Evolutionary conservation across 2,888 invertebrate species (phyloP).

Genomic region (Lysandra bellargus): DNA sequence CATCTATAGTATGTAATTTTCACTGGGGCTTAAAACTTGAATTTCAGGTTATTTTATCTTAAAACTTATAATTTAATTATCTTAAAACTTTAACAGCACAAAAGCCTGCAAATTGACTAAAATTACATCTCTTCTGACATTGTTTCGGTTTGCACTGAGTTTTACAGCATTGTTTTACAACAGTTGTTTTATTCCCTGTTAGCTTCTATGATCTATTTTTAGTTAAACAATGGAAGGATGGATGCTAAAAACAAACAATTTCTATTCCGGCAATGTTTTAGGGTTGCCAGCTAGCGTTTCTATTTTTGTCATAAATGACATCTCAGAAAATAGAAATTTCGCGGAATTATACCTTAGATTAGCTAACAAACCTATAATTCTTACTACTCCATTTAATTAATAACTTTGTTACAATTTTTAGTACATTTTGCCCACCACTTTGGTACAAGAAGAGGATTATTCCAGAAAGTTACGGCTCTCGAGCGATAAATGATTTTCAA

Average conservation of each 20-base stretch:
- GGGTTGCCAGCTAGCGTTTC: background rate
- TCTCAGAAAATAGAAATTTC: background rate
- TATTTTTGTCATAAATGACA: background rate
- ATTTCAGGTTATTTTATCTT: background rate
- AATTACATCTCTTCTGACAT: background rate
- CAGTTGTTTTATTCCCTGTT: background rate
- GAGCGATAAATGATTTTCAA: no score
- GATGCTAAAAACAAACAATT: background rate
- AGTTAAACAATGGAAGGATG: slow-evolving; percentile 3
- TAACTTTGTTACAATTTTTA: no score
- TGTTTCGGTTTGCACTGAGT: background rate
- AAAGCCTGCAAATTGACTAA: background rate
- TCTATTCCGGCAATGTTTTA: background rate
- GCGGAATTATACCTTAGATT: background rate
- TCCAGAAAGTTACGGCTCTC: no score
- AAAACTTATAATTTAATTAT: no score
- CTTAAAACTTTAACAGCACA: background rate
- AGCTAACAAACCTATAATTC: no score
- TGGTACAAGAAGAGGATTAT: no score
- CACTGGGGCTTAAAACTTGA: background rate
- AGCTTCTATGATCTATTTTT: background rate
- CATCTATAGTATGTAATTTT: no score
- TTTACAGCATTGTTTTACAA: background rate
- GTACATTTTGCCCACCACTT: no score
- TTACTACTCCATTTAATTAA: no score